These are phyloP conservation scores for Peromyscus californicus DNA, from an alignment of 2,113 vertebrate species.

Conservation along the genomic window DNA sequence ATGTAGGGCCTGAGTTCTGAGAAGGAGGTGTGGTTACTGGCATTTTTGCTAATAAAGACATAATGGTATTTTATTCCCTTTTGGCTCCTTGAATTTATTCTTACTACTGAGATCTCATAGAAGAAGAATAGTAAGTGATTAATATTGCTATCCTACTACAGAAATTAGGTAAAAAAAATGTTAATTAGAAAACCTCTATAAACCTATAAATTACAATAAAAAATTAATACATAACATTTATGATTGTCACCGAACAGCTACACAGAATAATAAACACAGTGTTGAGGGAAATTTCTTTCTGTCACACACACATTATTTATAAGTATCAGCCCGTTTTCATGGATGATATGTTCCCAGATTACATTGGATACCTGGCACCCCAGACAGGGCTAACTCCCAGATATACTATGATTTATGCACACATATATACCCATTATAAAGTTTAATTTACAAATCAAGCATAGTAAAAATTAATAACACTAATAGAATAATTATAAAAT, in stretches of 20 bases:
- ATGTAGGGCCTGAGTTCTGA: background rate
- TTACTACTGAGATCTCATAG: background rate
- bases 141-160: background rate
- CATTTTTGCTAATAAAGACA: background rate
- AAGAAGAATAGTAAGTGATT: background rate
- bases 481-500: background rate
- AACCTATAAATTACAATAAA: background rate
- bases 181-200: background rate
- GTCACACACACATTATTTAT: background rate
- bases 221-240: background rate
- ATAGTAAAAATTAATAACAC: background rate
- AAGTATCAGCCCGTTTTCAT: background rate
- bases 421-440: background rate
- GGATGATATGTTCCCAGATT: background rate
- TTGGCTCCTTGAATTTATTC: background rate
- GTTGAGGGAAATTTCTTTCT: background rate
- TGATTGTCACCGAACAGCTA: background rate
- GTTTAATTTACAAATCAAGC: background rate
- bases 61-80: background rate
- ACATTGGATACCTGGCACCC: background rate
- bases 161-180: background rate
- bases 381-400: background rate
- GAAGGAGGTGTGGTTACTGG: background rate
- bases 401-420: background rate
- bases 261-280: background rate